Percentiles rank a stretch among this genome's conserved stretches.
These are phyloP conservation scores for Lymantria monacha DNA, from an alignment of 2,888 invertebrate species.

Conservation along the genomic window DNA sequence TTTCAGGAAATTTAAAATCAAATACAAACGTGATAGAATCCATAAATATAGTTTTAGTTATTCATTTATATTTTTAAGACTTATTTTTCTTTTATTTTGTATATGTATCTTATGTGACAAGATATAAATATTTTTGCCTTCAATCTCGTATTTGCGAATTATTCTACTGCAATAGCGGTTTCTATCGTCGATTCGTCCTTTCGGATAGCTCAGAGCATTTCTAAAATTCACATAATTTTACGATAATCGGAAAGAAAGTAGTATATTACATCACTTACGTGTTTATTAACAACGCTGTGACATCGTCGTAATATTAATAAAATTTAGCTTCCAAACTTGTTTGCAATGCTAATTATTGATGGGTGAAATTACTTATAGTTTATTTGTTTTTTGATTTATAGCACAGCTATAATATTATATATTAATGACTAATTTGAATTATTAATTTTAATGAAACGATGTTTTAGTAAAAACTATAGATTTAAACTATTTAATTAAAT, in stretches of 20 bases:
- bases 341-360: constrained; percentile 23
- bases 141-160: too few species aligned
- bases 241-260: constrained; percentile 4
- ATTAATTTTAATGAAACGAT: neutral
- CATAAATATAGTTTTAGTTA: too few species aligned
- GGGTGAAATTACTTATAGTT: constrained; percentile 12
- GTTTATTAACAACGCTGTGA: neutral
- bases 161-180: too few species aligned
- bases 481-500: too few species aligned
- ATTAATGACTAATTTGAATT: neutral
- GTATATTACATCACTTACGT: neutral
- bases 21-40: too few species aligned
- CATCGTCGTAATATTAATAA: neutral
- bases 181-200: neutral
- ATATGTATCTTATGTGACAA: too few species aligned
- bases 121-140: too few species aligned
- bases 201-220: neutral
- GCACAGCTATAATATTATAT: neutral
- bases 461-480: neutral
- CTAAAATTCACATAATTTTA: constrained; percentile 4
- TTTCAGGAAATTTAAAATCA: too few species aligned
- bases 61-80: too few species aligned
- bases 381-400: neutral
- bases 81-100: too few species aligned
- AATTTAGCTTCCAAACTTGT: constrained; percentile 5